Base-by-base conservation (phyloP, 2,888 invertebrate genomes). In the Campoplex nolae region DNA sequence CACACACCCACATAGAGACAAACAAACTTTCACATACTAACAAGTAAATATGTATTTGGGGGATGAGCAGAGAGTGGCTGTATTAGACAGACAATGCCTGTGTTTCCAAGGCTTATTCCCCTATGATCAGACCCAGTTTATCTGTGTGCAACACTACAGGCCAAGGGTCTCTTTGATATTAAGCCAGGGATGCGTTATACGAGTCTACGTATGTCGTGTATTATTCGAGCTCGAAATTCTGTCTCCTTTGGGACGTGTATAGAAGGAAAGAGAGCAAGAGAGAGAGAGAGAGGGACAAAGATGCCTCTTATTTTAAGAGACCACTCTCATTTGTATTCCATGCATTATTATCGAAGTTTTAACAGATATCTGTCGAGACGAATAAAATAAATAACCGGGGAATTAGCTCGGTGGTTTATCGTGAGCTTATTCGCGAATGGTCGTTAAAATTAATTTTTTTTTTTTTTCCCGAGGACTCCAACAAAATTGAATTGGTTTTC, bases 111-210 rank as follows among this genome's bases (percentile, higher is more conserved):
- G 82, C 85, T 85, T 82, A 82, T 82, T 85, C 82, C 81, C 82
- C 23, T 62, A 54, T 70, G 78, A 51, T 58, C 70, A 73, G 73
- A 54, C 35, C 65, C 42, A 76, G 71, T 83, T 75, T 86, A 86
- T 83, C 74, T 68, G 58, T 56, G 70, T 51, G 54, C 38, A 75
- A 78, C 81, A 77, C 58, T 35, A 51, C 28, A 56, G 56, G 73
- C 78, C 54, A 75, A 84, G 70, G 80, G 85, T 83, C 79, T 45
- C 86, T 83, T 76, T 83, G 83, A 86, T 86, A 86, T 86, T 70
- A 78, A 73, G 28, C 62, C 77, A 86, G 56, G 62, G 75, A 75
- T 65, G 56, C 86, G 56, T 51, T 81, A 56, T 58, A 71, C 45
- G 48, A 79, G 62, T 81, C 73, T 67, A 42, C 45, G 48, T 28